These are phyloP conservation scores for Cyphomyrus discorhynchus DNA, from an alignment of 2,113 vertebrate genomes.

Conservation along the genomic window DNA sequence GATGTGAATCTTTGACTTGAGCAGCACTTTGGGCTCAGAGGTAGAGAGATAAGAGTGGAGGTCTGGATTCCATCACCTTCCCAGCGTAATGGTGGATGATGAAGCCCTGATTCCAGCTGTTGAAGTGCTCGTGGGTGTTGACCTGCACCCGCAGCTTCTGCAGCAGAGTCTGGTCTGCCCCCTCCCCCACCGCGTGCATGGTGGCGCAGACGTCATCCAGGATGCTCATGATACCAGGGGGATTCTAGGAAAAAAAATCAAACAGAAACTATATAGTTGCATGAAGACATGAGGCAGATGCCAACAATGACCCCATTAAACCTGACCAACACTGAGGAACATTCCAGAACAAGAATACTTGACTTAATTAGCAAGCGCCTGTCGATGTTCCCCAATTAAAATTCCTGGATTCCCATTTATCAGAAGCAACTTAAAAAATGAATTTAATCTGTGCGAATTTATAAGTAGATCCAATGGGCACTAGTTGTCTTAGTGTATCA, in stretches of 20 bases:
- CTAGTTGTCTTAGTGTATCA: background rate
- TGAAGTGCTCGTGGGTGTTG: conserved; percentile 95
- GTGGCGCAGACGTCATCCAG: conserved; percentile 96
- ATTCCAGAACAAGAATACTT: background rate
- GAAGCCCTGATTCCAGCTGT: conserved; percentile 99
- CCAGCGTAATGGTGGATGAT: conserved; percentile 98
- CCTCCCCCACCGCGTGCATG: conserved; percentile 93
- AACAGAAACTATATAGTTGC: background rate
- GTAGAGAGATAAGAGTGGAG: background rate
- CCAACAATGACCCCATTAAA: background rate
- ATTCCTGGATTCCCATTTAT: background rate
- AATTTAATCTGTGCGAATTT: background rate
- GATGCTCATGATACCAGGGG: conserved; percentile 93
- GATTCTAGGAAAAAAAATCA: conserved; percentile 64
- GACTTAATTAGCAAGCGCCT: background rate
- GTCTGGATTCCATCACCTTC: conserved; percentile 65
- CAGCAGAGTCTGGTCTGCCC: conserved; percentile 91
- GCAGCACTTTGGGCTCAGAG: background rate
- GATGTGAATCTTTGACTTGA: background rate
- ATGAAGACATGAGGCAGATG: background rate
- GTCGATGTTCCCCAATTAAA: background rate
- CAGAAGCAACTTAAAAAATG: background rate
- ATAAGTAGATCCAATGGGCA: background rate
- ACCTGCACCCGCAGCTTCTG: conserved; percentile 93
- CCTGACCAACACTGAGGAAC: background rate